A percentile compares a stretch with the other conserved stretches of the same genome.
These are phyloP conservation scores for Labeo rohita DNA, from an alignment of 2,113 vertebrate genomes.

Conservation along the genomic window DNA sequence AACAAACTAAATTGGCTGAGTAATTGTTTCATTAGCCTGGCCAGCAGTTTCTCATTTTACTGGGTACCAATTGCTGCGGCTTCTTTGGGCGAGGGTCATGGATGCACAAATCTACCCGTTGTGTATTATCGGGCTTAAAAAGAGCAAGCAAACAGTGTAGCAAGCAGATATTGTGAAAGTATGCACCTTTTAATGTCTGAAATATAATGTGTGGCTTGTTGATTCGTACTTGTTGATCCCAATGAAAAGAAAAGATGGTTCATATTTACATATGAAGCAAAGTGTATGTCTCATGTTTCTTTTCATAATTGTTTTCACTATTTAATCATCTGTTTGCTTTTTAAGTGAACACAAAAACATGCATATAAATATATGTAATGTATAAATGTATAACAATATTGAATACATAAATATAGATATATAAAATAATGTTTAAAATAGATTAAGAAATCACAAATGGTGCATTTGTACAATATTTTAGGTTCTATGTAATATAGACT, in stretches of 20 bases:
- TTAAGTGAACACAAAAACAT: no score
- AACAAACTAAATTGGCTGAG: constrained; percentile 42
- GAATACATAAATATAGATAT: no score
- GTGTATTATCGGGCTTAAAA: no score
- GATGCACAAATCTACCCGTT: background rate
- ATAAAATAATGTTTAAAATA: no score
- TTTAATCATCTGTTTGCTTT: no score
- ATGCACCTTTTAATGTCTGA: background rate
- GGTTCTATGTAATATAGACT: no score
- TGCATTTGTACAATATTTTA: no score
- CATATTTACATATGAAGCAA: background rate
- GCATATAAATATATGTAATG: no score
- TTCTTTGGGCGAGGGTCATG: background rate
- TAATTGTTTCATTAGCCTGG: constrained; percentile 52
- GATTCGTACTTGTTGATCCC: background rate
- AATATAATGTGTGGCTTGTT: background rate
- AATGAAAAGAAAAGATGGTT: background rate
- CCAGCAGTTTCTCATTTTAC: constrained; percentile 34
- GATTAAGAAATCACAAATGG: no score
- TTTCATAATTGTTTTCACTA: no score
- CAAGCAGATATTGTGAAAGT: background rate
- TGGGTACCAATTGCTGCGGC: background rate
- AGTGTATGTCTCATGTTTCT: no score
- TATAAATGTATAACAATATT: no score
- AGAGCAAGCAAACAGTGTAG: background rate